Evolutionary conservation across 2,888 invertebrate genomes (phyloP).

Genomic region (Therioaphis trifolii): DNA sequence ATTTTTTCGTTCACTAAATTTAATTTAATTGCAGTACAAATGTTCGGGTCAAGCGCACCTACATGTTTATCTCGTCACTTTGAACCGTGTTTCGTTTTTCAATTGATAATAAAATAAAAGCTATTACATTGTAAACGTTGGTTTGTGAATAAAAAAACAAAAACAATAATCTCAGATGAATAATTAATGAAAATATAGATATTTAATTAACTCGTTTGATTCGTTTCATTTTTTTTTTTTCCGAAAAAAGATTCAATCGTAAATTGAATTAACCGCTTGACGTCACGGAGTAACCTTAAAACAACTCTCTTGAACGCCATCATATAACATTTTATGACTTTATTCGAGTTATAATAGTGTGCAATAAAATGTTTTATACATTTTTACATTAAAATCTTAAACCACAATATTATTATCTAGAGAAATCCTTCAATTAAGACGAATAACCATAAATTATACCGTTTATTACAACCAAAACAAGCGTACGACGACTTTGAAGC

Average conservation of each 20-base stretch:
- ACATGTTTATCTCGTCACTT: too few relatives aligned
- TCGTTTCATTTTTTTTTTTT: not conserved
- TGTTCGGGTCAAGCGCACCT: not conserved
- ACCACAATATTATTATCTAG: conserved; percentile 5
- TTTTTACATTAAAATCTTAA: too few relatives aligned
- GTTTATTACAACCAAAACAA: conserved; percentile 15
- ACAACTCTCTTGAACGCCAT: conserved; percentile 18
- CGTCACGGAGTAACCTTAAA: conserved; percentile 27
- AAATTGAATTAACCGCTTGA: conserved; percentile 37
- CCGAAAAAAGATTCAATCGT: not conserved
- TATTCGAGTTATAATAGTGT: conserved; percentile 11
- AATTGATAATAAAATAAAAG: not conserved
- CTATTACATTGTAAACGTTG: not conserved
- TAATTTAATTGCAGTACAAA: too few relatives aligned
- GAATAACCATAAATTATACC: conserved; percentile 32
- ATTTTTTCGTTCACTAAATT: too few relatives aligned
- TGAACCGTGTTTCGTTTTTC: not conserved
- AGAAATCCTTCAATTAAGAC: conserved; percentile 26
- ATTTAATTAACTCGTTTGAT: not conserved
- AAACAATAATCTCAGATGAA: not conserved
- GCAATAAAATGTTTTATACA: conserved; percentile 16
- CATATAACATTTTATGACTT: conserved; percentile 34
- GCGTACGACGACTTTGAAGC: not conserved
- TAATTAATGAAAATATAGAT: not conserved
- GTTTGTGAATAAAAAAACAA: not conserved